Base-by-base conservation (phyloP, 2,113 vertebrate species). In the Perognathus longimembris region DNA sequence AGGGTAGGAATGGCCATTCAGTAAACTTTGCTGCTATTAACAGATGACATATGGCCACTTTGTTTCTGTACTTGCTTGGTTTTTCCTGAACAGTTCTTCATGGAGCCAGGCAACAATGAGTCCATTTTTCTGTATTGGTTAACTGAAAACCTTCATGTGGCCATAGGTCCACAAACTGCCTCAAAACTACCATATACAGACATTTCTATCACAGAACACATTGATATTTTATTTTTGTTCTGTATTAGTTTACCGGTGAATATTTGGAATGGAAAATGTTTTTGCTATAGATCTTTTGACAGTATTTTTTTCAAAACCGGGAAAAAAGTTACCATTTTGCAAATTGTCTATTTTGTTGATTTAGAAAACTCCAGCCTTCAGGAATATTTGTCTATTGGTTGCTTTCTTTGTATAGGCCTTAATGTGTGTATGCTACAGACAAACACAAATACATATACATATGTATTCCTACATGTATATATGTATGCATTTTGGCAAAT, bases 11-110 rank as follows among this genome's bases (percentile, higher is more conserved):
- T 92, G 79, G 77, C 63, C 94, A 95, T 26, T 90, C 11, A 42
- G 34, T 69, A 94, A 83, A 89, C 69, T 89, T 75, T 87, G 64
- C 57, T 87, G 80, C 88, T 95, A 87, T 95, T 94, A 95, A 94
- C 92, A 95, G 63, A 42, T 26, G 40, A 24, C 90, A 66, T 20
- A 26, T 82, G 67, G 85, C 66, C 38, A 76, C 26, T 30, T 63
- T 66, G 34, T 76, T 61, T 90, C 82, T 79, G 59, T 38, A 12
- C 45, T 92, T 92, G 78, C 26, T 95, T 87, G 57, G 22, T 78
- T 91, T 96, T 66, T 91, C 84, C 32, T 73, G 30, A 85, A 32
- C 26, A 42, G 32, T 45, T 54, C 85, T 91, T 50, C 34, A 40
- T 76, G 5, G 17, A 74, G n/a, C 69, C 79, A 85, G 20, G 67